Percentiles rank a stretch among this genome's conserved stretches.
These are phyloP conservation scores for Yoshiicerus persimilis DNA, from an alignment of 1,140 invertebrate genomes.

Conservation along the genomic window DNA sequence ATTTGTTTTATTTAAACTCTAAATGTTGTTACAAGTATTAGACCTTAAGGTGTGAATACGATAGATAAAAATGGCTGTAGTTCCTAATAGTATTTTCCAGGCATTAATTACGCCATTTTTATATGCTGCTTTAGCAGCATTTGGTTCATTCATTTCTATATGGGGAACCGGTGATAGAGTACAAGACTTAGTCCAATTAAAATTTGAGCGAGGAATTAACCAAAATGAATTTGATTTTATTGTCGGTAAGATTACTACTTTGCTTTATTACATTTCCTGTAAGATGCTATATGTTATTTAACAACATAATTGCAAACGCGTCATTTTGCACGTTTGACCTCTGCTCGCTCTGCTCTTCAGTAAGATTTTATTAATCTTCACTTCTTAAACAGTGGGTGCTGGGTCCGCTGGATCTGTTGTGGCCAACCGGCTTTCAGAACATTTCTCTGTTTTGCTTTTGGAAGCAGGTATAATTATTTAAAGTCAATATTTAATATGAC, in stretches of 20 bases:
- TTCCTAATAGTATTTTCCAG: background rate
- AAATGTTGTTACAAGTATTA: too few species aligned
- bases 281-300: too few species aligned
- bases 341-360: too few species aligned
- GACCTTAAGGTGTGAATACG: too few species aligned
- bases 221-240: constrained; percentile 25
- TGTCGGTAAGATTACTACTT: background rate
- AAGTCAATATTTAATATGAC: too few species aligned
- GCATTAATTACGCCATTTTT: background rate
- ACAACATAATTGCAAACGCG: too few species aligned
- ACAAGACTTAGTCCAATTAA: background rate
- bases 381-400: background rate
- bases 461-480: background rate
- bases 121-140: background rate
- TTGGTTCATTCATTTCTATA: background rate
- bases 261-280: background rate
- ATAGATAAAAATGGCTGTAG: background rate
- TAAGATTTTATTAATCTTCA: background rate
- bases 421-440: constrained; percentile 20
- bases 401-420: background rate
- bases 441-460: background rate
- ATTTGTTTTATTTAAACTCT: too few species aligned
- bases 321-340: too few species aligned
- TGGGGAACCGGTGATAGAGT: background rate
- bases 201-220: background rate